Conservation (phyloP, 2,797 vertebrate genomes). For the Dryobates pubescens region DNA sequence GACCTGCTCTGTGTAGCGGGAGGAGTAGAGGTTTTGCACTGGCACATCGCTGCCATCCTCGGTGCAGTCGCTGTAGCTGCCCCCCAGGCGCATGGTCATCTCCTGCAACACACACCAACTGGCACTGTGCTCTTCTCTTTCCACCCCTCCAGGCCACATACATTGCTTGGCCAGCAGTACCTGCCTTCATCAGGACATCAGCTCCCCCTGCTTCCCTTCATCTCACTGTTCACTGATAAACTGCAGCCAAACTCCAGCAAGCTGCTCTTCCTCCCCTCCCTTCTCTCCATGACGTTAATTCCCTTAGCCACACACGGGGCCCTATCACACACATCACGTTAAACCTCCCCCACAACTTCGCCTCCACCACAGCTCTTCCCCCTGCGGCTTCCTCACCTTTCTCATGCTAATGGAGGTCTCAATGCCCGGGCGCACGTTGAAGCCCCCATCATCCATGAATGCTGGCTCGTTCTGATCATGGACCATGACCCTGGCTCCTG, state of each 20-base stretch:
- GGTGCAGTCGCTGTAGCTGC: slow-evolving; percentile 80
- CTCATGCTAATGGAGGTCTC: slow-evolving; percentile 84
- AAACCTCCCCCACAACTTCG: background rate
- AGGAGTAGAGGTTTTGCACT: slow-evolving; percentile 76
- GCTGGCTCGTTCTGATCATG: slow-evolving; percentile 79
- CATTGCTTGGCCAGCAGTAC: background rate
- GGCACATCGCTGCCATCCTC: slow-evolving; percentile 79
- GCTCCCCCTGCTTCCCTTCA: background rate
- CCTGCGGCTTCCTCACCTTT: slow-evolving; percentile 66
- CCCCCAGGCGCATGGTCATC: slow-evolving; percentile 76
- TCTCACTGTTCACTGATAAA: background rate
- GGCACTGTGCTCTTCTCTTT: background rate
- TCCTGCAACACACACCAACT: slow-evolving; percentile 56
- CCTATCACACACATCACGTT: background rate
- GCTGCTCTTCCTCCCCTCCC: background rate
- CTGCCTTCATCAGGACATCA: background rate
- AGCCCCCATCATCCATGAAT: slow-evolving; percentile 84
- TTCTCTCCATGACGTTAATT: background rate
- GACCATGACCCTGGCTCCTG: slow-evolving; percentile 82
- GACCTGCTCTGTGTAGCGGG: slow-evolving; percentile 83
- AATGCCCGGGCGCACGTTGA: slow-evolving; percentile 79
- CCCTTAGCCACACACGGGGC: background rate
- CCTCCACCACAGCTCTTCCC: background rate
- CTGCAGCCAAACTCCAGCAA: background rate
- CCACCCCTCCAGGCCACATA: background rate